These are phyloP conservation scores for Homarus gammarus DNA, from an alignment of 2,888 invertebrate genomes.

Conservation along the genomic window DNA sequence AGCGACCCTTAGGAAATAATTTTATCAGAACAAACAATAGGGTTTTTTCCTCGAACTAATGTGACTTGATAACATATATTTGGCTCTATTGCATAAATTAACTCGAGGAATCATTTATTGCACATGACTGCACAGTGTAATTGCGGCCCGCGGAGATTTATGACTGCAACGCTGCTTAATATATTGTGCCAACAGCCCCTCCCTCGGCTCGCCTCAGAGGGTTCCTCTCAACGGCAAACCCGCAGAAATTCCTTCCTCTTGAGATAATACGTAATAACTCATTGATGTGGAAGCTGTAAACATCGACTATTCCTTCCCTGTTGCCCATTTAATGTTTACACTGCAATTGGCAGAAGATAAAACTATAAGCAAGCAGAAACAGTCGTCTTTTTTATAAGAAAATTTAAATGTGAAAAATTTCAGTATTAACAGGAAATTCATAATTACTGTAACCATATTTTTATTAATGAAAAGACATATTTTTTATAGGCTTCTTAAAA, in stretches of 20 bases:
- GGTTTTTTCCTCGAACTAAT: slow-evolving; percentile 1
- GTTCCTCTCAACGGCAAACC: background rate
- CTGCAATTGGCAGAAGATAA: no score
- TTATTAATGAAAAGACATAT: no score
- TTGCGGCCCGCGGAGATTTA: background rate
- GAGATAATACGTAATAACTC: background rate
- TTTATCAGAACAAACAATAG: background rate
- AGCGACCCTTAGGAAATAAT: background rate
- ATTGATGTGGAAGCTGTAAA: background rate
- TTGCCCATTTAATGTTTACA: background rate
- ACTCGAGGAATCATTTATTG: slow-evolving; percentile 29
- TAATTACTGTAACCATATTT: background rate
- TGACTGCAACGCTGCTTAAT: slow-evolving; percentile 17
- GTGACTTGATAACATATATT: slow-evolving; percentile 46
- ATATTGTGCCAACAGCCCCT: background rate
- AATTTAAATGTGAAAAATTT: no score
- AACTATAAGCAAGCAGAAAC: no score
- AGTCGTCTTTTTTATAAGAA: no score
- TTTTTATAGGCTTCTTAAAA: no score
- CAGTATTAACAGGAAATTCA: background rate
- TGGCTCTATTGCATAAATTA: slow-evolving; percentile 39
- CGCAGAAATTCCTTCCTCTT: background rate
- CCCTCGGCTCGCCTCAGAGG: no score
- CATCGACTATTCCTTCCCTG: background rate
- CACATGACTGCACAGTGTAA: slow-evolving; percentile 35